Conservation (phyloP, 2,888 invertebrate species). For the Byasa hedistus region DNA sequence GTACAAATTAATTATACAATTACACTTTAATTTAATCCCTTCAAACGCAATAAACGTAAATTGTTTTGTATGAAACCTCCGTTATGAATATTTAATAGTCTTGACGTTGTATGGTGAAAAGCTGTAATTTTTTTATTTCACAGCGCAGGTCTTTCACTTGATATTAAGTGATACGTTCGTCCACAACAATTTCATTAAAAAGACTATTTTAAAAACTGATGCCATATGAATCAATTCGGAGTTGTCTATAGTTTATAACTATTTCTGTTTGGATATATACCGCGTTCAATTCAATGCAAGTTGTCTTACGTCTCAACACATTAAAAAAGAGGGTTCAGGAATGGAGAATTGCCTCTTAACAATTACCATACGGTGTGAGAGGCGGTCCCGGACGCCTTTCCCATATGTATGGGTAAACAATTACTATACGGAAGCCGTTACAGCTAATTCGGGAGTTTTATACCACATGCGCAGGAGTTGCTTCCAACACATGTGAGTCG, state of each 20-base stretch:
- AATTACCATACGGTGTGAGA: conserved; percentile 49
- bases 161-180: too few species aligned
- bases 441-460: conserved; percentile 39
- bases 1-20: conserved; percentile 4
- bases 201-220: too few species aligned
- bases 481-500: conserved; percentile 33
- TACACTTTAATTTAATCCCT: neutral
- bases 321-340: neutral
- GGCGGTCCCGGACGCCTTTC: conserved; percentile 41
- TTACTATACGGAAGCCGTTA: conserved; percentile 51
- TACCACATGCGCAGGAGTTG: conserved; percentile 37
- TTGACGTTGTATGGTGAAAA: too few species aligned
- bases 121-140: too few species aligned
- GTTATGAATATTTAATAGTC: neutral
- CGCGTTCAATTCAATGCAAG: too few species aligned
- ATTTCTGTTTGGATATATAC: too few species aligned
- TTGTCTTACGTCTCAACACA: neutral
- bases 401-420: conserved; percentile 43
- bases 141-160: too few species aligned
- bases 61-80: neutral
- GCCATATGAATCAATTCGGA: too few species aligned
- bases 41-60: neutral
- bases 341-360: conserved; percentile 9
- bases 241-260: too few species aligned
- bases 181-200: too few species aligned